Evolutionary conservation across 2,113 vertebrate species (phyloP), one percentile per base, ranked within the genome.

Genomic region (Himantopus leucocephalus): DNA sequence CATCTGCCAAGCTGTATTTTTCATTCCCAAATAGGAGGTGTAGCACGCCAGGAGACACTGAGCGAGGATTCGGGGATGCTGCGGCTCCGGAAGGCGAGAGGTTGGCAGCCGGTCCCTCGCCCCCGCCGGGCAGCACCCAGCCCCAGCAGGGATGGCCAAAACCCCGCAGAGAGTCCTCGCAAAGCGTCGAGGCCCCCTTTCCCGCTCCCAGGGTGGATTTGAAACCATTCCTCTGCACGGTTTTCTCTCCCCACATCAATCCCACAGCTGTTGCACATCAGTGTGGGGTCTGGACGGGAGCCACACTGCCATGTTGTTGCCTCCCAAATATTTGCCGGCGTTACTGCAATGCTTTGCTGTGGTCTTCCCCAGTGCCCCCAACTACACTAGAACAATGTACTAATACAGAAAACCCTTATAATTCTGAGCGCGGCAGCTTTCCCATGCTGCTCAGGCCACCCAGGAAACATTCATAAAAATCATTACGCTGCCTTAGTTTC

Each of bases 281-380:
- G 56, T 15, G 8, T 41, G 56, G 63, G 72, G 53, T 78, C 91
- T 94, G 94, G 94, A 85, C 6, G 4, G 26, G 41, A 92, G 84
- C 92, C 94, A 90, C 41, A 56, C 62, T 94, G 80, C 89, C 81
- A 56, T 63, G 77, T 78, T 48, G 24, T 1, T 84, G 91, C 80
- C 48, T 91, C 77, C 89, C 62, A 89, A 66, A 52, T 76, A 79
- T 82, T 91, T 72, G 50, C 58, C 52, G 77, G 73, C 1, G 0
- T 88, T 93, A 75, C 80, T 68, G 84, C 12, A 12, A 6, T 63
- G 70, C 94, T 96, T 95, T 87, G 66, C 83, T 95, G 89, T 53
- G 77, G 84, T 85, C 89, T 68, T 64, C 55, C 68, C 59, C 59
- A 43, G 60, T 45, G 60, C 22, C 39, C 73, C 39, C 20, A 87